phyloP scores from a whole-genome alignment of 1,140 invertebrate genomes.

The Papilio glaucus region DNA sequence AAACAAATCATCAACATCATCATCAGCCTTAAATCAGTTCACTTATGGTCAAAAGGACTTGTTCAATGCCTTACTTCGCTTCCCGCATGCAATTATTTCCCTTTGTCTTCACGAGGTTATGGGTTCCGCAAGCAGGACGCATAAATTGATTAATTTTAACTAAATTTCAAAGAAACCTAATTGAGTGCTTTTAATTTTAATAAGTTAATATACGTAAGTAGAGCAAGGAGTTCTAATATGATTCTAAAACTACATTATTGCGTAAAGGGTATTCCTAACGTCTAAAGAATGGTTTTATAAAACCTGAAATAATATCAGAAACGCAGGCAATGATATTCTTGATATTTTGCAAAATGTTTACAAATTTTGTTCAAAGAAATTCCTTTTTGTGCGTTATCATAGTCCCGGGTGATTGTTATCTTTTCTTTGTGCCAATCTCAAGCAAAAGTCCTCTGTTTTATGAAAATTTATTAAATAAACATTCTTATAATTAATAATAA shows the following conservation, averaged over 20 bases:
- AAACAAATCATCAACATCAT: no score
- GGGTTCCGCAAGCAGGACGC: no score
- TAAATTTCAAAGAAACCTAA: no score
- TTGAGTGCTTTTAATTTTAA: no score
- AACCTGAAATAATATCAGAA: slow-evolving; percentile 32
- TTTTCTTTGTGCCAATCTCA: slow-evolving; percentile 11
- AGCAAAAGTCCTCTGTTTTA: not conserved
- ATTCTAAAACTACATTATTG: not conserved
- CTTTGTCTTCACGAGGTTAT: no score
- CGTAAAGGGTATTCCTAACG: not conserved
- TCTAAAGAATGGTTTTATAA: slow-evolving; percentile 4
- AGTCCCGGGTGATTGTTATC: slow-evolving; percentile 4
- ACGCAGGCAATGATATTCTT: slow-evolving; percentile 31
- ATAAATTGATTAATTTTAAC: no score
- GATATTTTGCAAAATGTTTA: slow-evolving; percentile 30
- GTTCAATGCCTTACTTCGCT: no score
- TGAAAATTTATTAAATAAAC: not conserved
- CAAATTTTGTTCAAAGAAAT: slow-evolving; percentile 37
- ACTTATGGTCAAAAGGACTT: no score
- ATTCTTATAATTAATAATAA: not conserved
- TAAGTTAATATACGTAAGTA: no score
- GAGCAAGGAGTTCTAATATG: no score
- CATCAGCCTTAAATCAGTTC: no score
- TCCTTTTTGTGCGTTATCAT: slow-evolving; percentile 28
- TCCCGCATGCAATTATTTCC: no score